These are phyloP conservation scores for Hippocampus zosterae DNA, from an alignment of 2,113 vertebrate species.

Conservation along the genomic window DNA sequence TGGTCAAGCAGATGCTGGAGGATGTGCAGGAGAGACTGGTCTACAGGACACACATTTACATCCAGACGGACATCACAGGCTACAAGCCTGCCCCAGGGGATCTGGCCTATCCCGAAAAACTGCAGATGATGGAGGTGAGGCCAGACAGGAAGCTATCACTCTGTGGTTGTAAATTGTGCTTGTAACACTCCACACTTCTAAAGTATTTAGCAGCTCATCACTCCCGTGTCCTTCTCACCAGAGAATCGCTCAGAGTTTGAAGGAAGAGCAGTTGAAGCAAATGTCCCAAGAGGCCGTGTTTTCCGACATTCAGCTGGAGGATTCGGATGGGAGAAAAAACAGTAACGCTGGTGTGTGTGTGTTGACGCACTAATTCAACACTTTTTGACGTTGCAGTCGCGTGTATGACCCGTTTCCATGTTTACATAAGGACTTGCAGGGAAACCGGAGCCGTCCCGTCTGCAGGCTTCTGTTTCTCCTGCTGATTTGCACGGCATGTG, in stretches of 20 bases:
- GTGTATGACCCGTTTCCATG: slow-evolving; percentile 24
- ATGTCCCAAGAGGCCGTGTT: slow-evolving; percentile 75
- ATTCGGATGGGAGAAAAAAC: slow-evolving; percentile 72
- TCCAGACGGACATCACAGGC: slow-evolving; percentile 91
- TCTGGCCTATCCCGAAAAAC: slow-evolving; percentile 93
- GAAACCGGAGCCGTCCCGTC: slow-evolving; percentile 73
- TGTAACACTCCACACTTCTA: background rate
- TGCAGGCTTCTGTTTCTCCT: slow-evolving; percentile 82
- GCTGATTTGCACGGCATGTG: slow-evolving; percentile 99
- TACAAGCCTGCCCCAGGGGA: slow-evolving; percentile 94
- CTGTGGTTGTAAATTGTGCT: background rate
- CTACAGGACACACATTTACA: slow-evolving; percentile 96
- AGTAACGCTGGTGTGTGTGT: slow-evolving; percentile 80
- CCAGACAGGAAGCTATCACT: background rate
- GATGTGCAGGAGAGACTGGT: slow-evolving; percentile 96
- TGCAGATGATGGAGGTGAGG: slow-evolving; percentile 96
- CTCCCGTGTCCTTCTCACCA: slow-evolving; percentile 41
- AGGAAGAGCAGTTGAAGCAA: slow-evolving; percentile 87
- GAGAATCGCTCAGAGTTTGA: slow-evolving; percentile 96
- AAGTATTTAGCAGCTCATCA: background rate
- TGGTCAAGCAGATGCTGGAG: slow-evolving; percentile 96
- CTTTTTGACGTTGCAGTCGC: slow-evolving; percentile 9
- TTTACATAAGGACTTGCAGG: slow-evolving; percentile 57
- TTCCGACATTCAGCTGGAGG: slow-evolving; percentile 86
- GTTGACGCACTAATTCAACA: slow-evolving; percentile 9